Evolutionary conservation across 1,140 invertebrate genomes (phyloP).

Genomic region (Ctenoplectra terminalis): DNA sequence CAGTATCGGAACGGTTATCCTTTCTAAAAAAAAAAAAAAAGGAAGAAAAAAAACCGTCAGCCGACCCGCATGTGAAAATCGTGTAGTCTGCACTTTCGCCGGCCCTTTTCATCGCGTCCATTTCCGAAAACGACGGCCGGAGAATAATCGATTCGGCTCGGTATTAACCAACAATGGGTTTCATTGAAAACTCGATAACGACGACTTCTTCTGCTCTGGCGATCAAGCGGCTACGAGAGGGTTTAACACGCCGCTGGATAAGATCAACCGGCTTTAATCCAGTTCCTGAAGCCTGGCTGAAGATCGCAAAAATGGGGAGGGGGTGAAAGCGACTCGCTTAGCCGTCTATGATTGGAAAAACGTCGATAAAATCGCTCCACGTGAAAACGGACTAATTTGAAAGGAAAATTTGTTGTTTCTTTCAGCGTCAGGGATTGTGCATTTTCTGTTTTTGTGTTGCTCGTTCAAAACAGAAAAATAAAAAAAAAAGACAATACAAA

Average conservation of each 20-base stretch:
- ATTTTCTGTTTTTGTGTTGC: no score
- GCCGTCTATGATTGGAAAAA: slow-evolving; percentile 19
- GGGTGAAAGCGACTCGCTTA: neutral
- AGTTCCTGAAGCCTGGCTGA: neutral
- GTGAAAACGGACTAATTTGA: slow-evolving; percentile 10
- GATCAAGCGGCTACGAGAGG: slow-evolving; percentile 57
- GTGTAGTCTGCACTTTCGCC: slow-evolving; percentile 23
- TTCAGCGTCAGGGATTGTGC: no score
- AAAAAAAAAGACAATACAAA: no score
- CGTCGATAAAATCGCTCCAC: slow-evolving; percentile 12
- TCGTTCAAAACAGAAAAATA: no score
- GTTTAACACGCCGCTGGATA: slow-evolving; percentile 52
- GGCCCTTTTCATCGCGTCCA: slow-evolving; percentile 26
- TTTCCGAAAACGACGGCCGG: slow-evolving; percentile 37
- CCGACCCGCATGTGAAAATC: slow-evolving; percentile 48
- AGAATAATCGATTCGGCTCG: slow-evolving; percentile 50
- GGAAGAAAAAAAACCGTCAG: slow-evolving; percentile 22
- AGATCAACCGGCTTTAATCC: slow-evolving; percentile 53
- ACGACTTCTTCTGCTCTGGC: slow-evolving; percentile 53
- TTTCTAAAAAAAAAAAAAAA: no score
- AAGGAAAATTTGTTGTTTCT: slow-evolving; percentile 7
- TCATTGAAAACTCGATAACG: slow-evolving; percentile 56
- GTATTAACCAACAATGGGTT: slow-evolving; percentile 58
- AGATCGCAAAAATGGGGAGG: neutral
- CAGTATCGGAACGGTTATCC: slow-evolving; percentile 44